Base-by-base conservation (phyloP, 2,113 vertebrate species). In the Mesembrinibis cayennensis region DNA sequence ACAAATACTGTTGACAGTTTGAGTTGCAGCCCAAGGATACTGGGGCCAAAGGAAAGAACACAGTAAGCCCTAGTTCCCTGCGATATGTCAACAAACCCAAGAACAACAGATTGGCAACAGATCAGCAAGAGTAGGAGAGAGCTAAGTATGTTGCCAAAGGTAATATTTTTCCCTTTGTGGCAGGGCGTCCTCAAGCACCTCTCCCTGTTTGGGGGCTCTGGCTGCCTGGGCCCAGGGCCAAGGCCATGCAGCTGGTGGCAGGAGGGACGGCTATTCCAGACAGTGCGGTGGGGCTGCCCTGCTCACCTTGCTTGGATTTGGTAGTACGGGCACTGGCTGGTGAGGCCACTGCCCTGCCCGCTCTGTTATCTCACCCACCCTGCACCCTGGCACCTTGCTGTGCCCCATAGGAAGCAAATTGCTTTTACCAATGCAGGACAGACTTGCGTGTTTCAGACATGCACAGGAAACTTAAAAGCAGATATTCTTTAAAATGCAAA, bases 251-350 rank as follows among this genome's bases (percentile, higher is more conserved):
- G 58, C 18, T 40, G 19, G 20, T 25, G 34, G 36, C 15, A 21
- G 42, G 6, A 44, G 38, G 17, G 22, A 56, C 21, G 32, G 17
- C 14, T 32, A 5, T 11, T 52, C 69, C 9, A 19, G 26, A 3
- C 19, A 52, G 26, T 0, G 0, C 1, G 1, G 13, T 34, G 63
- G 22, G 38, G 16, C n/a, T 63, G n/a, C 16, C 27, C 30, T 30
- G 13, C 17, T 55, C 7, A 4, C 16, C 27, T 42, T 13, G 22
- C 52, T 34, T 34, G 26, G 3, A 3, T 47, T 13, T 20, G 13
- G 29, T 16, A 58, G 22, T 2, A 2, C 5, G 34, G 29, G 14
- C 9, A 9, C 55, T 16, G 45, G 16, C 53, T 47, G 36, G 30
- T 0, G 4, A 81, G 55, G 13, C 38, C 10, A 4, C 42, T 32